Evolutionary conservation across 2,113 vertebrate genomes (phyloP).

Genomic region (Eonycteris spelaea): DNA sequence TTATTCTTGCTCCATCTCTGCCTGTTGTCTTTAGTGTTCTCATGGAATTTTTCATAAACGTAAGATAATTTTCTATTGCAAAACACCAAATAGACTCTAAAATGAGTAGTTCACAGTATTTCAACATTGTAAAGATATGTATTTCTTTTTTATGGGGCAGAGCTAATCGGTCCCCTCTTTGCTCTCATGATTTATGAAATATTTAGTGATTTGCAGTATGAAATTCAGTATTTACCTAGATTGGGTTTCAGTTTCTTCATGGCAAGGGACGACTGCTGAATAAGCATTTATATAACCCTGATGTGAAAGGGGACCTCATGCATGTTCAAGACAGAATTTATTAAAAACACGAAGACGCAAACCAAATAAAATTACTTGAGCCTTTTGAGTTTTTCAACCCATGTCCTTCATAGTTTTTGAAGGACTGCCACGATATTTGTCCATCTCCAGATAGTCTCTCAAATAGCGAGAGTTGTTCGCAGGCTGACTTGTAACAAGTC

Average conservation of each 20-base stretch:
- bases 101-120: conserved; percentile 57
- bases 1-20: conserved; percentile 57
- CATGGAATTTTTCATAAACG: conserved; percentile 67
- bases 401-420: conserved; percentile 38
- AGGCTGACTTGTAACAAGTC: conserved; percentile 51
- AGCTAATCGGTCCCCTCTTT: conserved; percentile 28
- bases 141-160: conserved; percentile 37
- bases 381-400: conserved; percentile 47
- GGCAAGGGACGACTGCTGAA: conserved; percentile 67
- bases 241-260: conserved; percentile 69
- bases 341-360: conserved; percentile 51
- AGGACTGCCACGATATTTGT: conserved; percentile 16
- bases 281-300: conserved; percentile 74
- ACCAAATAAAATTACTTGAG: background rate
- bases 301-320: conserved; percentile 62
- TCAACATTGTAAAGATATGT: conserved; percentile 10
- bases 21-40: conserved; percentile 55
- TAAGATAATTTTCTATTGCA: conserved; percentile 56
- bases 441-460: conserved; percentile 16
- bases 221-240: conserved; percentile 67
- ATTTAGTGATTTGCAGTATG: conserved; percentile 54
- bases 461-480: conserved; percentile 59
- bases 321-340: conserved; percentile 59
- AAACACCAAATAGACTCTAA: conserved; percentile 49
- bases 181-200: conserved; percentile 68